phyloP scores from a whole-genome alignment of 2,888 invertebrate species.

The Perithous albicinctus region DNA sequence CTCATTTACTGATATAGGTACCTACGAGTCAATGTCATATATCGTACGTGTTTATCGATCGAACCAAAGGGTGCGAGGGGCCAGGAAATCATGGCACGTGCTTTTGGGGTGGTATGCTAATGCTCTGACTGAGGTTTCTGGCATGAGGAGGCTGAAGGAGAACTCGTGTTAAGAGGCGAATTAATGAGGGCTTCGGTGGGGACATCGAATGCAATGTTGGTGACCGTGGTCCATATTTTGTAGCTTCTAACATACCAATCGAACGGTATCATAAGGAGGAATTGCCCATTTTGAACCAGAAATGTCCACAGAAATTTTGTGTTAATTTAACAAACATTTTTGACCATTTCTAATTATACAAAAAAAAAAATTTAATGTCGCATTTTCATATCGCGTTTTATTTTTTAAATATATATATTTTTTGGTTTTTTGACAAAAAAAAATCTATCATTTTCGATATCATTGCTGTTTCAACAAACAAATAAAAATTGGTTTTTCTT shows the following conservation, averaged over 20 bases:
- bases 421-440: too few species aligned
- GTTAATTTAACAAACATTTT: too few species aligned
- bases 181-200: conserved; percentile 56
- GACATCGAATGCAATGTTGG: conserved; percentile 34
- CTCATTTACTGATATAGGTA: conserved; percentile 17
- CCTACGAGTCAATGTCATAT: conserved; percentile 10
- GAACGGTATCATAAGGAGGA: conserved; percentile 14
- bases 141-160: conserved; percentile 15
- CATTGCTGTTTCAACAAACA: too few species aligned
- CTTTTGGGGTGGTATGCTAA: conserved; percentile 60
- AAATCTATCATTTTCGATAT: too few species aligned
- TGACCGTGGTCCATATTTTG: conserved; percentile 48
- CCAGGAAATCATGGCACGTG: conserved; percentile 24
- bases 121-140: not conserved
- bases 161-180: conserved; percentile 49
- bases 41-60: conserved; percentile 38
- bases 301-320: too few species aligned
- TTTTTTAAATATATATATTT: too few species aligned
- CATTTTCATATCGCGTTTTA: too few species aligned
- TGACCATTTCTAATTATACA: too few species aligned
- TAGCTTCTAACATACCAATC: conserved; percentile 13
- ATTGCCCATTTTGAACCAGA: too few species aligned
- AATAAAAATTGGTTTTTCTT: too few species aligned
- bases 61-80: conserved; percentile 39
- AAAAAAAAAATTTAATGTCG: too few species aligned